A percentile compares a stretch with the other conserved stretches of the same genome.
These are phyloP conservation scores for Sericinus montela DNA, from an alignment of 2,888 invertebrate species.

Conservation along the genomic window DNA sequence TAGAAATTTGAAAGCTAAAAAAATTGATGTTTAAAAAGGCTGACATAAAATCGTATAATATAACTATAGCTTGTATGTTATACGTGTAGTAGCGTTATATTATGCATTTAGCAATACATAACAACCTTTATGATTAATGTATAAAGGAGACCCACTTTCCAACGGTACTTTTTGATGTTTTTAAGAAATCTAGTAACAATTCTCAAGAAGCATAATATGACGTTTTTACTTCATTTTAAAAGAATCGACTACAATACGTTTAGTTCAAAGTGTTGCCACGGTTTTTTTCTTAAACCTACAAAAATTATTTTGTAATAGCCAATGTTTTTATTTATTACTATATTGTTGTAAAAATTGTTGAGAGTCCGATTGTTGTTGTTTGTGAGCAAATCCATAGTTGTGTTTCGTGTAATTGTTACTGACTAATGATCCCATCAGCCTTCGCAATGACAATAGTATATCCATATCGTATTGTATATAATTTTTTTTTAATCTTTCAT, in stretches of 20 bases:
- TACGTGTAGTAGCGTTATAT: slow-evolving; percentile 65
- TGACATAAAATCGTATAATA: slow-evolving; percentile 67
- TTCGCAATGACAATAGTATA: too few relatives aligned
- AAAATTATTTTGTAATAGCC: slow-evolving; percentile 30
- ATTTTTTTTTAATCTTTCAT: too few relatives aligned
- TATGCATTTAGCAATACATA: slow-evolving; percentile 70
- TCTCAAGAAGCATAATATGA: slow-evolving; percentile 54
- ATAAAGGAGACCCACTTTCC: slow-evolving; percentile 44
- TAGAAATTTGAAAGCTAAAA: background rate
- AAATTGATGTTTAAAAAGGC: slow-evolving; percentile 33
- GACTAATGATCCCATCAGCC: background rate
- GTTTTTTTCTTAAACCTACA: slow-evolving; percentile 24
- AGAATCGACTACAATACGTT: slow-evolving; percentile 7
- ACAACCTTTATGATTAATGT: slow-evolving; percentile 57
- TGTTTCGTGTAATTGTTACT: slow-evolving; percentile 8
- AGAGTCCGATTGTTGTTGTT: slow-evolving; percentile 26
- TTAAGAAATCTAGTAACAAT: slow-evolving; percentile 36
- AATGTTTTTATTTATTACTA: slow-evolving; percentile 38
- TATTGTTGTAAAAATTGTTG: slow-evolving; percentile 37
- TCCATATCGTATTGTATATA: too few relatives aligned
- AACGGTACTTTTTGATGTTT: slow-evolving; percentile 22
- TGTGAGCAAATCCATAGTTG: slow-evolving; percentile 17
- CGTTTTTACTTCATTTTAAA: slow-evolving; percentile 15
- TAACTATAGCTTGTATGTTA: slow-evolving; percentile 63
- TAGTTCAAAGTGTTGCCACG: slow-evolving; percentile 33